A percentile compares a stretch with the other conserved stretches of the same genome.
Evolutionary conservation across 2,888 invertebrate genomes (phyloP).

Genomic region (Petrolisthes cinctipes): DNA sequence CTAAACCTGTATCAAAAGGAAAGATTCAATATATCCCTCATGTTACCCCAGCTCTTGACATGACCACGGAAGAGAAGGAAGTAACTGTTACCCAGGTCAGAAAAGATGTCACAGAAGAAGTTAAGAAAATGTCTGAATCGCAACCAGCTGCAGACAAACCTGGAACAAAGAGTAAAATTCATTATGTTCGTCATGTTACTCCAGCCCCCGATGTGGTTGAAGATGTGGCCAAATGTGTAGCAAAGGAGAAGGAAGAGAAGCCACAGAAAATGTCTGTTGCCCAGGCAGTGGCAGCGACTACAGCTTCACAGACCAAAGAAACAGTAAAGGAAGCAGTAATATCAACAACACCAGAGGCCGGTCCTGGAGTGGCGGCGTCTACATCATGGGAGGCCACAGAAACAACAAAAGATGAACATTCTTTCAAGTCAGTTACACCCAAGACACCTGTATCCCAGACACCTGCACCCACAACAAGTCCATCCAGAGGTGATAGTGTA

Average conservation of each 20-base stretch:
- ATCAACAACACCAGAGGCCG: too few relatives aligned
- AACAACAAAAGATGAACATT: too few relatives aligned
- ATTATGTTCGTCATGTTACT: constrained; percentile 8
- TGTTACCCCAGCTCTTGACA: not conserved
- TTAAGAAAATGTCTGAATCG: not conserved
- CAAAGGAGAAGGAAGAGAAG: not conserved
- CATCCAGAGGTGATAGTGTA: too few relatives aligned
- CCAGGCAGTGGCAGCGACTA: too few relatives aligned
- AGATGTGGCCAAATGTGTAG: not conserved
- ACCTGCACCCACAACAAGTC: too few relatives aligned
- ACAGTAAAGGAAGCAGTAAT: not conserved
- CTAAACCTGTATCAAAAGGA: too few relatives aligned
- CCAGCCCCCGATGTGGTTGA: not conserved
- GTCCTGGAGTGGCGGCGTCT: too few relatives aligned
- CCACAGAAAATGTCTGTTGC: too few relatives aligned
- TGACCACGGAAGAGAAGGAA: not conserved
- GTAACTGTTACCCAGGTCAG: not conserved
- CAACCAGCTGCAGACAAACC: not conserved
- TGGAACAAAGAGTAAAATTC: not conserved
- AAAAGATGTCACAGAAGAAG: not conserved
- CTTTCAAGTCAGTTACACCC: too few relatives aligned
- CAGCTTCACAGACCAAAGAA: not conserved
- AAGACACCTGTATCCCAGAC: too few relatives aligned
- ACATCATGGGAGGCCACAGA: too few relatives aligned
- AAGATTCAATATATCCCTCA: not conserved